Evolutionary conservation across 2,113 vertebrate genomes (phyloP).

Genomic region (Melospiza melodia): DNA sequence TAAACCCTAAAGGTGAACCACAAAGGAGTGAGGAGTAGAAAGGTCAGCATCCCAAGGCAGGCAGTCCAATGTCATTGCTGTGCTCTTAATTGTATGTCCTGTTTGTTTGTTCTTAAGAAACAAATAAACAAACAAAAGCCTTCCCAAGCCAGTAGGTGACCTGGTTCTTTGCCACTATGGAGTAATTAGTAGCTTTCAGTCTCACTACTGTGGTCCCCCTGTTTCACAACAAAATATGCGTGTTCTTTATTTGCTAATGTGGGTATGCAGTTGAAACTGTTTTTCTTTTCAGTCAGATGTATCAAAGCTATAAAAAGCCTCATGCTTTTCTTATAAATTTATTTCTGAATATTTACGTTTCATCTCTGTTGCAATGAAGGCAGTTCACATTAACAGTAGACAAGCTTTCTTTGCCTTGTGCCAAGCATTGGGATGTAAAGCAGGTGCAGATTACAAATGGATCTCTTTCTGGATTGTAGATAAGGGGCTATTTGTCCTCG

Average conservation of each 20-base stretch:
- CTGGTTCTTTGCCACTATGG: constrained; percentile 16
- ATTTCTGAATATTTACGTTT: constrained; percentile 15
- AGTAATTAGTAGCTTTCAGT: constrained; percentile 3
- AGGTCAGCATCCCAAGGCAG: constrained; percentile 9
- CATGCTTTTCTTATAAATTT: not conserved
- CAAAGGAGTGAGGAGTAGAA: constrained; percentile 26
- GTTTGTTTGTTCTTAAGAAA: constrained; percentile 25
- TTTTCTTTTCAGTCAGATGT: not conserved
- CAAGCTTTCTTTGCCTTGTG: constrained; percentile 39
- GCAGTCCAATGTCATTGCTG: not conserved
- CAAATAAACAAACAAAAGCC: not conserved
- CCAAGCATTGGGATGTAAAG: constrained; percentile 25
- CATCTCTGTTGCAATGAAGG: not conserved
- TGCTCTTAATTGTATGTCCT: constrained; percentile 44
- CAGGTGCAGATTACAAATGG: constrained; percentile 44
- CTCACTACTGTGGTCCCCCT: not conserved
- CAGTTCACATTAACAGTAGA: not conserved
- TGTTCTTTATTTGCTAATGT: constrained; percentile 9
- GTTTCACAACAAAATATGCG: not conserved
- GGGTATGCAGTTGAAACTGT: not conserved
- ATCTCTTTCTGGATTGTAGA: constrained; percentile 16
- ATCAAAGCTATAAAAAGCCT: not conserved
- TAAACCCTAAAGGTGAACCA: constrained; percentile 48
- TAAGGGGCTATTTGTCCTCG: constrained; percentile 42
- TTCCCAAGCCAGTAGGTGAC: constrained; percentile 48